phyloP scores from a whole-genome alignment of 2,113 vertebrate species.

The Onychostruthus taczanowskii region DNA sequence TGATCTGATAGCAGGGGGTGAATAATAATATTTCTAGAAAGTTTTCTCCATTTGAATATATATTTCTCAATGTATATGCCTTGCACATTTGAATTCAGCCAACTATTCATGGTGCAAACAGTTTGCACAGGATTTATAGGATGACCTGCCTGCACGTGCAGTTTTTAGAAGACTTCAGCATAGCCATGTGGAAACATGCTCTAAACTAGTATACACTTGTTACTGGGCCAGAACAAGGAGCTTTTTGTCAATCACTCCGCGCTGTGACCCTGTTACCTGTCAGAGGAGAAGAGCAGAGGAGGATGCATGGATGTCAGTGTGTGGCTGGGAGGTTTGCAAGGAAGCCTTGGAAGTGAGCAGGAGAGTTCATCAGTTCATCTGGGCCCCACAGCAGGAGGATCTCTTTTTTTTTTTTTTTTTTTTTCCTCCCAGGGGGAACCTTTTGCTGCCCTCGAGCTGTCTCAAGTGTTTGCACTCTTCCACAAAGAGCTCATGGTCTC shows the following conservation, averaged over 20 bases:
- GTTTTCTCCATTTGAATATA: neutral
- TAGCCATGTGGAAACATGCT: accelerated
- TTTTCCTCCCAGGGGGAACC: neutral
- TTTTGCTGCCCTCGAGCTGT: neutral
- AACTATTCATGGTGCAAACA: neutral
- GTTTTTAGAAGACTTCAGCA: neutral
- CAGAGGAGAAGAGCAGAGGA: neutral
- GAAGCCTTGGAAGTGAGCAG: accelerated
- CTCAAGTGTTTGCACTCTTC: neutral
- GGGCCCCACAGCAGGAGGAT: neutral
- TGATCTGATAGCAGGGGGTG: neutral
- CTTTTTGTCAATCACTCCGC: neutral
- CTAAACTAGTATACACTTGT: neutral
- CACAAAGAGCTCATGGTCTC: neutral
- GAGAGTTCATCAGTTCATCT: neutral
- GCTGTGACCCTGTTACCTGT: neutral
- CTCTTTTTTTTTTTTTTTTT: neutral
- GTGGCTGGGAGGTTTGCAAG: neutral
- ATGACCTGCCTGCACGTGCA: neutral
- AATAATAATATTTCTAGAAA: conserved; percentile 40
- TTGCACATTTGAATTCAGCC: neutral
- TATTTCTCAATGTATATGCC: neutral
- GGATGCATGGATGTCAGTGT: neutral
- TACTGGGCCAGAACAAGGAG: neutral
- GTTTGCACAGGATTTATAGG: neutral